A percentile compares a stretch with the other conserved stretches of the same genome.
Conservation (phyloP, 2,113 vertebrate species). For the Peromyscus leucopus region DNA sequence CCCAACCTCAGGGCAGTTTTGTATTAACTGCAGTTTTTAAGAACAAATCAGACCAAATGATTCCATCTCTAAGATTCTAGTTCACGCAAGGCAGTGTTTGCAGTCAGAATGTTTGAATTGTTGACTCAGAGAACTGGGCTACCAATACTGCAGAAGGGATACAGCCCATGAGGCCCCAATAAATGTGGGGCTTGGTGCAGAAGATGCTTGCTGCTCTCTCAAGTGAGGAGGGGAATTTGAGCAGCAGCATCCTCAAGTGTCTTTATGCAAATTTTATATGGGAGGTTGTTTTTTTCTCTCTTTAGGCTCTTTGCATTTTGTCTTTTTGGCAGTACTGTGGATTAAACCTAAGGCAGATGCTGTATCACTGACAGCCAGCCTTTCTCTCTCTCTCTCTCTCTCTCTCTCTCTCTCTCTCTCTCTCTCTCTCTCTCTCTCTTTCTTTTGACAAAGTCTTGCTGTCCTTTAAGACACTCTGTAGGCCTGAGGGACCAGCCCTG, state of each 20-base stretch:
- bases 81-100: background rate
- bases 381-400: too few relatives aligned
- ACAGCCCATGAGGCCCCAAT: background rate
- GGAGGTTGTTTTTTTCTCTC: background rate
- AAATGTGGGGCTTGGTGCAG: background rate
- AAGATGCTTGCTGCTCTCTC: background rate
- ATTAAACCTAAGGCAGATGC: background rate
- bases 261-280: background rate
- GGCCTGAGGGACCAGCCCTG: background rate
- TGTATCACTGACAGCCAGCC: background rate
- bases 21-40: slow-evolving; percentile 8
- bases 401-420: too few relatives aligned
- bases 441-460: background rate
- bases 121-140: background rate
- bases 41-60: background rate
- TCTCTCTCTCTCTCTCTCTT: background rate
- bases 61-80: background rate
- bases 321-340: too few relatives aligned
- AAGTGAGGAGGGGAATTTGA: too few relatives aligned
- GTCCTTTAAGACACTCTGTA: background rate
- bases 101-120: background rate
- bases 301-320: background rate
- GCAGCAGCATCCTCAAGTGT: background rate
- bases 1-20: background rate
- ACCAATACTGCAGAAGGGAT: background rate